A percentile compares a stretch with the other conserved stretches of the same genome.
phyloP scores from a whole-genome alignment of 2,888 invertebrate genomes.

The Caenorhabditis plicata region DNA sequence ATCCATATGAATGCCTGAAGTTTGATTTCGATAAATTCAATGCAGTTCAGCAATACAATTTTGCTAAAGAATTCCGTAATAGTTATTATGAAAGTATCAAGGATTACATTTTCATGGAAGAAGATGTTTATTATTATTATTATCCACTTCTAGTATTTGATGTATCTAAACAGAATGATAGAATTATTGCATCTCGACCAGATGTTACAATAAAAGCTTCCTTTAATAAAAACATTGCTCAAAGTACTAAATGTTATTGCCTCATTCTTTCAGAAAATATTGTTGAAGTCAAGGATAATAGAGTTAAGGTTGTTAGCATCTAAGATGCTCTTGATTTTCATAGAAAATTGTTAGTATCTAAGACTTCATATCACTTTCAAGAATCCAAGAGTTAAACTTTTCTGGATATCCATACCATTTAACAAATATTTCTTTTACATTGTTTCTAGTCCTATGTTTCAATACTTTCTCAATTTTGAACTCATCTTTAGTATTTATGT shows the following conservation, averaged over 20 bases:
- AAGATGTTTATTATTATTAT: conserved; percentile 43
- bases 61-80: conserved; percentile 48
- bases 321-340: no score
- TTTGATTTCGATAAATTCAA: conserved; percentile 49
- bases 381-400: no score
- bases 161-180: conserved; percentile 49
- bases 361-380: no score
- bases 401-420: no score
- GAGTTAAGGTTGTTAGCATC: conserved; percentile 36
- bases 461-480: no score
- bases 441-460: no score
- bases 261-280: conserved; percentile 33
- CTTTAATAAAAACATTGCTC: conserved; percentile 35
- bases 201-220: conserved; percentile 46
- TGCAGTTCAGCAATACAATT: conserved; percentile 49
- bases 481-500: no score
- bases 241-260: conserved; percentile 42
- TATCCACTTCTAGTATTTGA: conserved; percentile 44
- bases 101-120: conserved; percentile 46
- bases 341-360: no score
- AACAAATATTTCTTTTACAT: no score
- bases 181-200: conserved; percentile 43
- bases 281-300: conserved; percentile 35
- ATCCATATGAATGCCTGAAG: conserved; percentile 49
- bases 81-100: conserved; percentile 42